Conservation (phyloP, 64 coral and sea anemone species). For the Cladopsammia gracilis region DNA sequence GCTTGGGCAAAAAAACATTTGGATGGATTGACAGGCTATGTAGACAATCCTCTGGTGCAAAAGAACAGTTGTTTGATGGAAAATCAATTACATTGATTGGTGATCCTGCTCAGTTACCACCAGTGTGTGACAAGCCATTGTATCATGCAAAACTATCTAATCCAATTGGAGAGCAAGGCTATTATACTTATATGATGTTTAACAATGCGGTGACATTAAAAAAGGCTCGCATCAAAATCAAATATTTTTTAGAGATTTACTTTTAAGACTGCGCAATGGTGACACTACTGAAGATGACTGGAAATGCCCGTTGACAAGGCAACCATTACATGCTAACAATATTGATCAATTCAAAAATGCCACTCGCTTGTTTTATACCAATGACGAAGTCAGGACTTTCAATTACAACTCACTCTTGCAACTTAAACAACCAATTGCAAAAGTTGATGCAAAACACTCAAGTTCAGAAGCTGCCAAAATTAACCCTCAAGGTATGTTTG, state of each 20-base stretch:
- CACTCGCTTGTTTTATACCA: neutral
- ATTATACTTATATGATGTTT: neutral
- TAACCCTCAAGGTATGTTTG: slow-evolving; percentile 52
- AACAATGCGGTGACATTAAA: neutral
- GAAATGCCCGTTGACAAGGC: neutral
- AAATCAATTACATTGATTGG: too few relatives aligned
- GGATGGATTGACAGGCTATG: slow-evolving; percentile 76
- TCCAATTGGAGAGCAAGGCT: neutral
- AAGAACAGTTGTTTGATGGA: too few relatives aligned
- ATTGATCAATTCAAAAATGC: neutral
- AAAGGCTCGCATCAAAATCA: neutral
- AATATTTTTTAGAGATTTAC: neutral
- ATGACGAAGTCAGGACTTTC: neutral
- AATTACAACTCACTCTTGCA: slow-evolving; percentile 31
- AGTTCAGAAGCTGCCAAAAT: slow-evolving; percentile 52
- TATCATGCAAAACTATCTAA: neutral
- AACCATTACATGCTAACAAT: neutral
- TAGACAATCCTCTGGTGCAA: too few relatives aligned
- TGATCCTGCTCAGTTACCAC: slow-evolving; percentile 49
- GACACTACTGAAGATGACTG: neutral
- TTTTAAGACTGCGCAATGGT: neutral
- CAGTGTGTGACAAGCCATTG: slow-evolving; percentile 2
- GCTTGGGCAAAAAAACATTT: slow-evolving; percentile 61
- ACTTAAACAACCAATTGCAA: slow-evolving; percentile 47
- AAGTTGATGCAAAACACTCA: slow-evolving; percentile 45